Evolutionary conservation across 2,888 invertebrate genomes (phyloP), one percentile per base, ranked within the genome.

Genomic region (Plagiodera versicolora): DNA sequence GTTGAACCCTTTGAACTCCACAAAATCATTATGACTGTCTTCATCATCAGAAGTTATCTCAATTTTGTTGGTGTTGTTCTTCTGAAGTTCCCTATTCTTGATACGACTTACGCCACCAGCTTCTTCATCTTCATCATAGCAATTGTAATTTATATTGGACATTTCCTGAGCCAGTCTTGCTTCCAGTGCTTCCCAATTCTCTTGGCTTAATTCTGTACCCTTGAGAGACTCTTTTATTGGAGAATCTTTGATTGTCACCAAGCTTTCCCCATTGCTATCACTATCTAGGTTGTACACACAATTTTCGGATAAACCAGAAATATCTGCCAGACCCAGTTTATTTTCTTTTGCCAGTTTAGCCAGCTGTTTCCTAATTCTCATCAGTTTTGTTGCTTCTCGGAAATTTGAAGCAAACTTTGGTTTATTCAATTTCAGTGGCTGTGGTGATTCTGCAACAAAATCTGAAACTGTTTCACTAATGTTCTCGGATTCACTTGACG

Each of bases 171-270:
- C 75, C 48, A 80, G 65, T 60, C 77, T 60, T 1, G 79, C 79
- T 67, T 80, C 80, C 16, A 80, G 65, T 3, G 76, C 78, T 58
- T 79, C 79, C 75, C 79, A 81, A 64, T 68, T 77, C 56, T 75
- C 79, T 64, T 76, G 74, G 61, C 78, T 80, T 19, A 79, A 70
- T 16, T 75, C 75, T 3, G 75, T 69, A 19, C 67, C 70, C 50
- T 70, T 66, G 24, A 73, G 49, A 6, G 59, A 3, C 5, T 14
- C 49, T 14, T 28, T 24, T 24, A 24, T 24, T 24, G 24, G 6
- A 5, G 3, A 24, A 24, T 24, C 4, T 6, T 24, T 24, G 24
- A 24, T 24, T 24, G 24, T 24, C 6, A n/a, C n/a, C n/a, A 24
- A 24, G 14, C 14, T 39, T 39, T 39, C 14, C 14, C 4, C 14